Evolutionary conservation across 2,888 invertebrate genomes (phyloP).

Genomic region (Chrysolina americana): DNA sequence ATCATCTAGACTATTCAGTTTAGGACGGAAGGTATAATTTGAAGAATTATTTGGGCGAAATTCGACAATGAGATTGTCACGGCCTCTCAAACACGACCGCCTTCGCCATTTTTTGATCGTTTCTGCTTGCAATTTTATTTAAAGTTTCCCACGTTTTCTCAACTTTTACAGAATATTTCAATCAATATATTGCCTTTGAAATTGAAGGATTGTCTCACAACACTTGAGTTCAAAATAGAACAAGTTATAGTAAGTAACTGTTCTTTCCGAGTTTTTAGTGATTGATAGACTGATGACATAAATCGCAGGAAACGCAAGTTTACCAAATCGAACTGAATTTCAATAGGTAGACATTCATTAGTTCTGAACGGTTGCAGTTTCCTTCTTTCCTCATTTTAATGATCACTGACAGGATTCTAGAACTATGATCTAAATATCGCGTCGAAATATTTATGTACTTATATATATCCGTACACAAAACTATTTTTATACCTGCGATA

Average conservation of each 20-base stretch:
- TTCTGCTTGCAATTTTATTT: no score
- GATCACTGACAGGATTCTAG: constrained; percentile 20
- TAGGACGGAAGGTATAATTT: no score
- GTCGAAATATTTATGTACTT: neutral
- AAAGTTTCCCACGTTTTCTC: no score
- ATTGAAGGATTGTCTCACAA: no score
- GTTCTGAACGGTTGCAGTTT: constrained; percentile 27
- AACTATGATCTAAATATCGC: constrained; percentile 6
- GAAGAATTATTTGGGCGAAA: no score
- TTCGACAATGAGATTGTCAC: no score
- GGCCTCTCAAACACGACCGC: no score
- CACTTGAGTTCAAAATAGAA: neutral
- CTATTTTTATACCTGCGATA: constrained; percentile 10
- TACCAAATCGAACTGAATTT: neutral
- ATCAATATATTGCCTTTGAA: no score
- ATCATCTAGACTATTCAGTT: no score
- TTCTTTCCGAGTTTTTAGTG: neutral
- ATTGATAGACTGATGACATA: neutral
- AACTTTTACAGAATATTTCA: no score
- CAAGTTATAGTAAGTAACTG: neutral
- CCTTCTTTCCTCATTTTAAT: constrained; percentile 23
- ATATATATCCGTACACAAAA: neutral
- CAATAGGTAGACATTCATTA: constrained; percentile 17
- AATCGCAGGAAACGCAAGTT: neutral
- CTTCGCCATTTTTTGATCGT: no score